phyloP scores from a whole-genome alignment of 2,888 invertebrate genomes.

The Cryptocheilus praepositus region DNA sequence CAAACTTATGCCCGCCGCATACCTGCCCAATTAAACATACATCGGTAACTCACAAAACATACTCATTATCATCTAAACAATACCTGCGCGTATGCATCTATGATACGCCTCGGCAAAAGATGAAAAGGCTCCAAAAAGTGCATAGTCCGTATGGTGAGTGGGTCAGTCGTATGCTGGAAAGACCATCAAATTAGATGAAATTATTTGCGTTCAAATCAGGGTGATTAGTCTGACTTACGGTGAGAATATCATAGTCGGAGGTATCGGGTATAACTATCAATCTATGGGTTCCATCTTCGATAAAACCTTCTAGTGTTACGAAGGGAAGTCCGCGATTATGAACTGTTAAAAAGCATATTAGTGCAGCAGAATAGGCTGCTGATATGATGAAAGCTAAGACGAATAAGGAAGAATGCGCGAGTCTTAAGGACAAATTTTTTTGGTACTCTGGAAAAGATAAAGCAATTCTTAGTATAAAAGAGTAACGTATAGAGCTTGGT shows the following conservation, averaged over 20 bases:
- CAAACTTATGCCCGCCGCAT: slow-evolving; percentile 17
- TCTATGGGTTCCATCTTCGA: slow-evolving; percentile 41
- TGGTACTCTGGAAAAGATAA: slow-evolving; percentile 35
- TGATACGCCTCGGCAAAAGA: too few relatives aligned
- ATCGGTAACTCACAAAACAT: slow-evolving; percentile 1
- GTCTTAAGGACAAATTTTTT: slow-evolving; percentile 29
- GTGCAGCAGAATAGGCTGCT: slow-evolving; percentile 48
- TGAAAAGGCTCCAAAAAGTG: too few relatives aligned
- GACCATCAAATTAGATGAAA: too few relatives aligned
- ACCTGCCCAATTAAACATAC: not conserved
- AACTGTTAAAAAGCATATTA: slow-evolving; percentile 51
- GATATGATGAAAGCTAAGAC: slow-evolving; percentile 40
- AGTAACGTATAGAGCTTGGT: not conserved
- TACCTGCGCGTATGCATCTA: too few relatives aligned
- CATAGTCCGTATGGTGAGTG: too few relatives aligned
- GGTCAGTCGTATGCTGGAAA: too few relatives aligned
- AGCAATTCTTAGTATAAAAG: not conserved
- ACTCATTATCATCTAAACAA: too few relatives aligned
- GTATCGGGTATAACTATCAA: slow-evolving; percentile 31
- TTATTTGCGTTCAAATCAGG: too few relatives aligned
- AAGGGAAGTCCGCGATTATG: slow-evolving; percentile 34
- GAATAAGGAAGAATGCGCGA: slow-evolving; percentile 44
- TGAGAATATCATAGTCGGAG: slow-evolving; percentile 40
- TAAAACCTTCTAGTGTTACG: slow-evolving; percentile 34
- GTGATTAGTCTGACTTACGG: slow-evolving; percentile 36